Evolutionary conservation across 2,888 invertebrate genomes (phyloP).

Genomic region (Lasioglossum calceatum): DNA sequence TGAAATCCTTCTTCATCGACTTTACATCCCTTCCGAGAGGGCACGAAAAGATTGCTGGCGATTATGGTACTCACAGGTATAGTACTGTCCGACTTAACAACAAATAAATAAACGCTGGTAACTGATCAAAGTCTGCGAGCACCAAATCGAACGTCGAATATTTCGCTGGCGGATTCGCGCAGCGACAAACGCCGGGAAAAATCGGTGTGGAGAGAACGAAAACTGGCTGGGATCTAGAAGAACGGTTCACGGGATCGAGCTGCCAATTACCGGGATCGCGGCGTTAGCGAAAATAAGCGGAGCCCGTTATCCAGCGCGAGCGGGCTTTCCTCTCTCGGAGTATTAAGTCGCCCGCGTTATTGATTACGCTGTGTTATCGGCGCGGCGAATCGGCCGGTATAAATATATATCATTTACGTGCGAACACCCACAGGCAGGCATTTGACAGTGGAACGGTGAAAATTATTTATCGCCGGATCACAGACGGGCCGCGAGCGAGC

Average conservation of each 20-base stretch:
- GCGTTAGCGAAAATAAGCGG: conserved; percentile 7
- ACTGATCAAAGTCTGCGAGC: too few species aligned
- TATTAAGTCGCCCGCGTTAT: conserved; percentile 69
- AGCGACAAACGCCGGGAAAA: not conserved
- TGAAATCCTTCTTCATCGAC: not conserved
- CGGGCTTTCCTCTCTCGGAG: conserved; percentile 53
- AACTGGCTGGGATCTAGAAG: not conserved
- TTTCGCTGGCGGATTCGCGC: not conserved
- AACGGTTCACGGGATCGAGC: conserved; percentile 1
- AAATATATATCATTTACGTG: conserved; percentile 66
- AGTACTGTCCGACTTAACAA: too few species aligned
- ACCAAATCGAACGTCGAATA: not conserved
- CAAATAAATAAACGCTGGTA: not conserved
- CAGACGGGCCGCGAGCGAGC: conserved; percentile 14
- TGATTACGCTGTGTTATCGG: conserved; percentile 72
- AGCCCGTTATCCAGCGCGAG: conserved; percentile 29
- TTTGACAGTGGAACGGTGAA: conserved; percentile 71
- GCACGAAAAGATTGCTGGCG: too few species aligned
- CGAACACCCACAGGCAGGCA: conserved; percentile 69
- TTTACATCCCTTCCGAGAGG: not conserved
- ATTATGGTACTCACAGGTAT: too few species aligned
- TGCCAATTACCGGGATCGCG: conserved; percentile 32
- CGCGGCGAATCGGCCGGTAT: conserved; percentile 69
- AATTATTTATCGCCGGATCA: conserved; percentile 72
- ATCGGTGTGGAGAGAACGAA: not conserved